Base-by-base conservation (phyloP, 2,797 vertebrate species). In the Australoheros facetus region DNA sequence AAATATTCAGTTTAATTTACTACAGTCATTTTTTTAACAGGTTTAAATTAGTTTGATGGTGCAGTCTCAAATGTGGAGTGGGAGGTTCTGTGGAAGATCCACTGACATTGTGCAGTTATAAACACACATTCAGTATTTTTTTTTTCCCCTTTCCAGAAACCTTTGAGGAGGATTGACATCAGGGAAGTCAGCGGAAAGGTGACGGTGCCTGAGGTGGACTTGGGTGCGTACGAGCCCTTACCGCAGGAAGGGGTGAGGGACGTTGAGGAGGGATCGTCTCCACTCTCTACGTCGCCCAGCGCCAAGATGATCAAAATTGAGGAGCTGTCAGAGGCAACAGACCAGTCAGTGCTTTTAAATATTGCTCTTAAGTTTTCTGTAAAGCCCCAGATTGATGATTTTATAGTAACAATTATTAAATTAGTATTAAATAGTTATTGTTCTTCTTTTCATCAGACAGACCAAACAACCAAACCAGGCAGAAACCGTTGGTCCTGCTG, bases 281-380 rank as follows among this genome's bases (percentile, higher is more conserved):
- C 95, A 5, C 48, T 92, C 80, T 89, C 84, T 3, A 95, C 95
- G 3, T 94, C 88, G 58, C 97, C 97, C 26, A 96, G 92, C 81
- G 96, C 97, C 83, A 98, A 99, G 92, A 96, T 98, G 75, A 94
- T 97, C 83, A 98, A 97, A 93, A 97, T 98, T 3, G 97, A 98
- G 92, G 97, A 97, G 93, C 83, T 94, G 3, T 77, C 91, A 28
- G 95, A 95, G 62, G 11, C 82, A 2, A 21, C 88, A 19, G 53
- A 84, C 11, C 85, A 28, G 96, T 7, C 12, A 0, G 14, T 17
- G 10, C 39, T 21, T 30, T 30, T 66, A 10, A 66, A 26, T 19
- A 4, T 19, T 66, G 62, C 1, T 48, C 42, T 48, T 48, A 0
- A 30, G 8, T 12, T 66, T 28, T 3, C 42, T n/a, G 16, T 26